Base-by-base conservation (phyloP, 2,797 vertebrate species). In the Gobionotothen gibberifrons region DNA sequence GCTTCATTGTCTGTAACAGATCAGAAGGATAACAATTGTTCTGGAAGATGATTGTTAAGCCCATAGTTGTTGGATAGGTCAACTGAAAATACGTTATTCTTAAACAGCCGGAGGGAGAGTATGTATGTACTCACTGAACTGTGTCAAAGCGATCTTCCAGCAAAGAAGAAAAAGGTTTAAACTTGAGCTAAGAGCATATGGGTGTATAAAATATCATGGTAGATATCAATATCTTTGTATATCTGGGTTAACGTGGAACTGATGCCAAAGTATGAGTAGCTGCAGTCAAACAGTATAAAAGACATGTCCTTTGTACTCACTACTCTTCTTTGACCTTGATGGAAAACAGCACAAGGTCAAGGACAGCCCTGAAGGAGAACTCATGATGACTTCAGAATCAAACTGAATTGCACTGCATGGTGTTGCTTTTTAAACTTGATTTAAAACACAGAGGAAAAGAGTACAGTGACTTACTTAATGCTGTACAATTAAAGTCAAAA, bases 1-100 rank as follows among this genome's bases (percentile, higher is more conserved):
- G 55, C 69, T 52, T 79, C 22, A 74, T 57, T 84, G 72, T 81
- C 83, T 69, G 43, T 64, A 49, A 69, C 21, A 39, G 63, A 72
- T 69, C 49, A 76, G 56, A 49, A 59, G 68, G 76, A 62, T 51
- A 40, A 47, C 72, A 17, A 67, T 59, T 39, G 77, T 69, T 83
- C 63, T 70, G 47, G 53, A 66, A 51, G 73, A 69, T 72, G 70
- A 55, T 57, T 82, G 71, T 67, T 60, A 71, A 75, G 74, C 57
- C 40, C 49, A 9, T 32, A n/a, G 36, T 72, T 66, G 26, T 26
- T 9, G 26, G 14, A 51, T 54, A 60, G 72, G 67, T 85, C 72
- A 64, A 54, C 47, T 72, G 69, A 51, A 71, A 76, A 69, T 39
- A 29, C 63, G 53, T 65, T 53, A 59, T 72, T 65, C 43, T 76